Evolutionary conservation across 2,888 invertebrate genomes (phyloP), one percentile per base, ranked within the genome.

Genomic region (Amphipoea lucens): DNA sequence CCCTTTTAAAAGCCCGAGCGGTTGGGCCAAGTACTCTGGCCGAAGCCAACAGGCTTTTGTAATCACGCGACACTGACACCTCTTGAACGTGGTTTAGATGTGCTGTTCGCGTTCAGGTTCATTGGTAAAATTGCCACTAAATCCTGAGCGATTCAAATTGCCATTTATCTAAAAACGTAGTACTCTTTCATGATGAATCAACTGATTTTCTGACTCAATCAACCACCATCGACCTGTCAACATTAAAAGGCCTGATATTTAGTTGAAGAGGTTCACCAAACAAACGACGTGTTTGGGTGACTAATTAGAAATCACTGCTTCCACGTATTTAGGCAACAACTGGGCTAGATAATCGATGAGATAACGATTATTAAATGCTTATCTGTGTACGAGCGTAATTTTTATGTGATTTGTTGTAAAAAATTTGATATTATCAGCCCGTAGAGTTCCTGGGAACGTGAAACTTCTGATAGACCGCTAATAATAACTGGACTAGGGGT

Each of bases 301-400:
- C 71, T 88, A 78, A 88, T 87, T 88, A 79, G 63, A 82, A 83
- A 84, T 78, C 78, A 74, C 65, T 78, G 76, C 65, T 84, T 78
- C 79, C 72, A 77, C n/a, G 75, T 73, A 87, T 73, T 74, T 71
- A 57, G 74, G 65, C 51, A 72, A 45, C 17, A 70, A 76, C 63
- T 82, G 66, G 29, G 29, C 72, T 67, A 45, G 81, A 83, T 87
- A 78, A 78, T 70, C 60, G 67, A 67, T 57, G 5, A 65, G 88
- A 88, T 88, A 88, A 87, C 76, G 76, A 68, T 71, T 73, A 88
- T 88, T 82, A 83, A 88, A 87, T 77, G 76, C 54, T 72, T 63
- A 86, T 67, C 74, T 62, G 48, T 83, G 83, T 82, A 79, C 66
- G 17, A 45, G 60, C 36, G 29, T 67, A 11, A 74, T 81, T 20